Evolutionary conservation across 2,888 invertebrate species (phyloP).

Genomic region (Nomada fabriciana): DNA sequence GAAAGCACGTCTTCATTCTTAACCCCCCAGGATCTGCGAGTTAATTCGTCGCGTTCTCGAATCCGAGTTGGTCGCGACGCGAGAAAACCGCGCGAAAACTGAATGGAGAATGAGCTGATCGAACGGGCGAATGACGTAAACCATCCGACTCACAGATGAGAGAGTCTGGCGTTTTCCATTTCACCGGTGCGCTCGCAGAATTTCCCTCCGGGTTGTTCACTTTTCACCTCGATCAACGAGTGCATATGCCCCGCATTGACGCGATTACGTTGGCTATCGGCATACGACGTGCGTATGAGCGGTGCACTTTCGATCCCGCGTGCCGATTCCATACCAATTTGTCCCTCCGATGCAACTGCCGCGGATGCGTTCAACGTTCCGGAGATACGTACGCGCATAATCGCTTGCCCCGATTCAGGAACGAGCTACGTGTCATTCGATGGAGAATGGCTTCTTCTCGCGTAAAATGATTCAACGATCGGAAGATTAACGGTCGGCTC

Average conservation of each 20-base stretch:
- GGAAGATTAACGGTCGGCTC: too few species aligned
- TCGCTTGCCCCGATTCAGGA: too few species aligned
- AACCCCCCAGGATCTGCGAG: too few species aligned
- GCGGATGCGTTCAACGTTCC: too few species aligned
- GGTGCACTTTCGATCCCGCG: constrained; percentile 57
- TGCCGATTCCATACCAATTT: constrained; percentile 45
- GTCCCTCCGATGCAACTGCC: neutral
- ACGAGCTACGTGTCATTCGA: neutral
- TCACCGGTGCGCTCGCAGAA: constrained; percentile 60
- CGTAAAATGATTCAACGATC: too few species aligned
- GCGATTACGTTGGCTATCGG: constrained; percentile 32
- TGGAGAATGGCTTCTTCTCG: neutral
- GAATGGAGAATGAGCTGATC: constrained; percentile 14
- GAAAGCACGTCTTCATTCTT: too few species aligned
- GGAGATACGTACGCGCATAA: too few species aligned
- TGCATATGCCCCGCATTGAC: constrained; percentile 56
- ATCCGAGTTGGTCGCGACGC: neutral
- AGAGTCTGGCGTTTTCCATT: constrained; percentile 69
- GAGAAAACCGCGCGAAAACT: neutral
- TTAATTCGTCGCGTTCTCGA: neutral
- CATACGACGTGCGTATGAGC: constrained; percentile 15
- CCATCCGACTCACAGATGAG: constrained; percentile 54
- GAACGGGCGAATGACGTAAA: constrained; percentile 51
- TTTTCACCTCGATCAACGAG: constrained; percentile 72
- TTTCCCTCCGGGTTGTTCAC: constrained; percentile 72